These are phyloP conservation scores for Atopsyche davidsoni DNA, from an alignment of 1,140 invertebrate genomes.

Conservation along the genomic window DNA sequence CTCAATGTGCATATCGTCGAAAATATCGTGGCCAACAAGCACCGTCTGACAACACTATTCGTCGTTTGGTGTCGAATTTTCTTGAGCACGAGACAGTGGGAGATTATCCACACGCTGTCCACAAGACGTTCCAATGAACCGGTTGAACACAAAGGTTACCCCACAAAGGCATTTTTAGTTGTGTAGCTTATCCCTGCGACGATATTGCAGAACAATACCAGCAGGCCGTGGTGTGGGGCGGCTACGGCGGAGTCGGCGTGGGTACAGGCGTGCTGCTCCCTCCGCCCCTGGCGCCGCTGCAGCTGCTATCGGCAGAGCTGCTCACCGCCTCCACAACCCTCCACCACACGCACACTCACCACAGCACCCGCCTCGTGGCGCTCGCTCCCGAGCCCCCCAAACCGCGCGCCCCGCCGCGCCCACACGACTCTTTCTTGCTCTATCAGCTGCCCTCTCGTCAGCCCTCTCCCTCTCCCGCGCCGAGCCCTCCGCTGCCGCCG, in stretches of 20 bases:
- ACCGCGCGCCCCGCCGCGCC: conserved; percentile 54
- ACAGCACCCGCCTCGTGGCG: conserved; percentile 52
- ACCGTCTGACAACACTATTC: no score
- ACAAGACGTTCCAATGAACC: not conserved
- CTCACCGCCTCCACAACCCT: conserved; percentile 40
- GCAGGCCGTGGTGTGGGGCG: conserved; percentile 68
- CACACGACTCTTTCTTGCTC: conserved; percentile 27
- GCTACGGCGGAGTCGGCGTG: conserved; percentile 54
- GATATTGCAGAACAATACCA: conserved; percentile 63
- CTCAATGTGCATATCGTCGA: no score
- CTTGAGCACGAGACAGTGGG: no score
- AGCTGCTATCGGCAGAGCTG: conserved; percentile 54
- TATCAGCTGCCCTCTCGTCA: conserved; percentile 20
- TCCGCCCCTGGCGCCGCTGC: conserved; percentile 52
- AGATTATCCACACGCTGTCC: not conserved
- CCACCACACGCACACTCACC: conserved; percentile 54
- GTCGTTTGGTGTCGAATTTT: no score
- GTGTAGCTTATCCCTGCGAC: no score
- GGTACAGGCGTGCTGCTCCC: conserved; percentile 56
- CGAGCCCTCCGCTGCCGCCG: conserved; percentile 50
- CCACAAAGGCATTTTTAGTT: no score
- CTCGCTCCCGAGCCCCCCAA: conserved; percentile 55
- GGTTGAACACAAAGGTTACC: no score
- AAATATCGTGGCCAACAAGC: no score
- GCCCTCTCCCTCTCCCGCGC: conserved; percentile 51